Evolutionary conservation across 2,888 invertebrate genomes (phyloP), one percentile per base, ranked within the genome.

Genomic region (Tachina grossa): DNA sequence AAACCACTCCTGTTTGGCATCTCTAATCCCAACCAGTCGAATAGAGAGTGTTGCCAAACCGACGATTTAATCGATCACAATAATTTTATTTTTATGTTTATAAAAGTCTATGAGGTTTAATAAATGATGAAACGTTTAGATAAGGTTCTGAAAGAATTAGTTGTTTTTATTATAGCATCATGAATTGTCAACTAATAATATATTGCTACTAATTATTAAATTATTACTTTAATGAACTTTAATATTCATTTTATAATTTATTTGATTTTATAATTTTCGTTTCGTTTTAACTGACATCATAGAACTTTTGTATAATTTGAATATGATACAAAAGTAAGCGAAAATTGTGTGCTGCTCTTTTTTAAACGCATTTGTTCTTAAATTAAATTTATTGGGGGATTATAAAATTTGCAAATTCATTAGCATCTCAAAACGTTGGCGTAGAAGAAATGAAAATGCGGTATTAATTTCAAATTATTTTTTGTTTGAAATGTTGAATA

Each of bases 351-450:
- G 9, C 10, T 14, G 11, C 14, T 22, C 31, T 57, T 57, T 57
- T 57, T 71, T n/a, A 45, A 45, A 31, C 2, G 4, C 31, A 31
- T 31, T 31, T 31, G 31, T 31, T 45, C 8, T 71, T 45, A 31
- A 45, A 71, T 57, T 22, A 6, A 71, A 55, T 71, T 45, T 55
- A 71, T 71, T n/a, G 45, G n/a, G n/a, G 14, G n/a, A 43, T 55
- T 43, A 43, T 69, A 69, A 69, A 43, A 5, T 71, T 16, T 71
- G 22, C 9, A 71, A 39, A 45, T 57, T 43, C 22, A 57, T 71
- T 55, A 51, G 8, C 9, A 51, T 31, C 51, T 11, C 5, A 49
- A 51, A 66, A 39, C 5, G 31, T 10, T 14, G 47, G 47, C 22
- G 41, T 16, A 1, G 9, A 5, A 49, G 49, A 49, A 49, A 16